A percentile compares a stretch with the other conserved stretches of the same genome.
These are phyloP conservation scores for Stomorhina lunata DNA, from an alignment of 2,888 invertebrate species.

Conservation along the genomic window DNA sequence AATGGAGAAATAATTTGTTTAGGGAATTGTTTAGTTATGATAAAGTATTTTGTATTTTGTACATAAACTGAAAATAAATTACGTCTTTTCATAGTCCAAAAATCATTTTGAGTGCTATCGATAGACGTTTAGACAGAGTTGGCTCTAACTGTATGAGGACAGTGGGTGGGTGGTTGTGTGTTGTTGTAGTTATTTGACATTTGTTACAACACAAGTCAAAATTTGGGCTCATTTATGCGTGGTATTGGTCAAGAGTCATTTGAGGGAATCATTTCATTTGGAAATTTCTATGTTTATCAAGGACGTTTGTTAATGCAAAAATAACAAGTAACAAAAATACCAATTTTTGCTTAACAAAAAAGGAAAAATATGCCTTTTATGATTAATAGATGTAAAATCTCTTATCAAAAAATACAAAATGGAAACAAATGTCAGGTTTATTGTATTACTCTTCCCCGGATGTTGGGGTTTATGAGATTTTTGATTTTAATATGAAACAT, in stretches of 20 bases:
- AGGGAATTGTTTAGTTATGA: slow-evolving; percentile 43
- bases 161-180: no score
- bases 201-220: background rate
- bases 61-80: slow-evolving; percentile 13
- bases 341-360: no score
- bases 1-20: slow-evolving; percentile 51
- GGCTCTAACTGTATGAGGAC: no score
- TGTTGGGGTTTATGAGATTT: no score
- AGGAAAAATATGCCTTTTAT: no score
- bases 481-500: no score
- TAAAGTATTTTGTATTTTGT: slow-evolving; percentile 24
- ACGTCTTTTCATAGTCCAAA: background rate
- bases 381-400: no score
- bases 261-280: background rate
- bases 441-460: no score
- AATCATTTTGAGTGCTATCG: background rate
- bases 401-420: no score
- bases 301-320: background rate
- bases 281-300: background rate
- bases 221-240: background rate
- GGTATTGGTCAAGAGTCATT: background rate
- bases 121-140: background rate
- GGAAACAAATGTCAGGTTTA: no score
- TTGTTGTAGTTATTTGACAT: no score
- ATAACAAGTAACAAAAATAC: no score